Evolutionary conservation across 2,888 invertebrate genomes (phyloP).

Genomic region (Aleiodes alternator): DNA sequence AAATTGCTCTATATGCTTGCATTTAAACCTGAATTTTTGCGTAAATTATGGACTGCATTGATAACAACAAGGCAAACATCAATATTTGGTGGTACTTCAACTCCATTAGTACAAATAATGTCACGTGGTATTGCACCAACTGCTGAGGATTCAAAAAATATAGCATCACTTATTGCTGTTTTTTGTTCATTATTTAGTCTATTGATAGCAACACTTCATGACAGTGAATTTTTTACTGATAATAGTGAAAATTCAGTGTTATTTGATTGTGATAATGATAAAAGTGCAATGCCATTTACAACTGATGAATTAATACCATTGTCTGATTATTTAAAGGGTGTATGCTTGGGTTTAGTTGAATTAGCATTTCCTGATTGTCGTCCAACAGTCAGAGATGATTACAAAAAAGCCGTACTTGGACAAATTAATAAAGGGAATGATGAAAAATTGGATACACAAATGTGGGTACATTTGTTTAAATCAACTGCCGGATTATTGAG

Average conservation of each 20-base stretch:
- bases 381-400: constrained; percentile 81
- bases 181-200: constrained; percentile 90
- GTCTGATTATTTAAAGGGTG: constrained; percentile 85
- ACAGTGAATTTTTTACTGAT: constrained; percentile 86
- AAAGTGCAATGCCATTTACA: constrained; percentile 82
- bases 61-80: constrained; percentile 75
- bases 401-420: constrained; percentile 76
- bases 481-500: constrained; percentile 87
- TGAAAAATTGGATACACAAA: constrained; percentile 77
- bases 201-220: constrained; percentile 88
- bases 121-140: constrained; percentile 81
- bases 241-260: constrained; percentile 63
- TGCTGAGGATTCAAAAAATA: constrained; percentile 80
- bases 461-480: constrained; percentile 89
- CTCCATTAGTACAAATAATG: constrained; percentile 81
- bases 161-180: constrained; percentile 87
- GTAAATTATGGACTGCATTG: constrained; percentile 83
- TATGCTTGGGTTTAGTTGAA: constrained; percentile 90
- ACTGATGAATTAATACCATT: constrained; percentile 84
- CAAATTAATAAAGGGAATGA: constrained; percentile 52
- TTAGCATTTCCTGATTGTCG: constrained; percentile 89
- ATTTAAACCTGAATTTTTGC: constrained; percentile 86
- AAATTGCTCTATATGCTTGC: constrained; percentile 88
- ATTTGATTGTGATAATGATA: constrained; percentile 47
- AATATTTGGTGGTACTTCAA: constrained; percentile 76